Conservation (phyloP, 2,888 invertebrate species). For the Diarsia brunnea region DNA sequence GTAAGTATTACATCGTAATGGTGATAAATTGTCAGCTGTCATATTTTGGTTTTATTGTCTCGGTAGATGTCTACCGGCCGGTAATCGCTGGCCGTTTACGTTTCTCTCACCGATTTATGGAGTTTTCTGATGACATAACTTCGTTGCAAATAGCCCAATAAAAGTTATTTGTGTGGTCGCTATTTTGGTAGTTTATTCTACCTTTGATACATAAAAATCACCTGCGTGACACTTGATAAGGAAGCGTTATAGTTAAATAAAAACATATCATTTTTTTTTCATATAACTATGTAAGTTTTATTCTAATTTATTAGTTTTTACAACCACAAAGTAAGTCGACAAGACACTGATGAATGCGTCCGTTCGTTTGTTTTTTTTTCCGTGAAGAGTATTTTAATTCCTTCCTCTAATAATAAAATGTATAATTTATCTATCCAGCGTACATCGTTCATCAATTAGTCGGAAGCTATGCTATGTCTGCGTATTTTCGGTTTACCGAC, state of each 20-base stretch:
- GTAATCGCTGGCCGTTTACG: slow-evolving; percentile 83
- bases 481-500: slow-evolving; percentile 54
- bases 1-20: slow-evolving; percentile 78
- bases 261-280: background rate
- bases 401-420: slow-evolving; percentile 11
- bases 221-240: background rate
- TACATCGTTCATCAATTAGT: slow-evolving; percentile 32
- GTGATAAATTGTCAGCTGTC: slow-evolving; percentile 80
- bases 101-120: slow-evolving; percentile 83
- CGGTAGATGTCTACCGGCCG: slow-evolving; percentile 75
- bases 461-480: slow-evolving; percentile 41
- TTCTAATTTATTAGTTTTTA: background rate
- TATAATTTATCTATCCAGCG: slow-evolving; percentile 37
- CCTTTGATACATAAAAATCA: slow-evolving; percentile 12
- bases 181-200: slow-evolving; percentile 73
- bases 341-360: slow-evolving; percentile 35
- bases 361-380: slow-evolving; percentile 21
- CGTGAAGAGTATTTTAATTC: slow-evolving; percentile 18
- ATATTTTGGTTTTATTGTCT: slow-evolving; percentile 84
- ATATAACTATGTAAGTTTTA: background rate
- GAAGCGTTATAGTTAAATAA: background rate
- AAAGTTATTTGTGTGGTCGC: slow-evolving; percentile 85
- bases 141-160: slow-evolving; percentile 85
- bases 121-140: slow-evolving; percentile 86
- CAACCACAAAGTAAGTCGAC: background rate